Evolutionary conservation across 2,797 vertebrate species (phyloP), one percentile per base, ranked within the genome.

Genomic region (Artibeus lituratus): DNA sequence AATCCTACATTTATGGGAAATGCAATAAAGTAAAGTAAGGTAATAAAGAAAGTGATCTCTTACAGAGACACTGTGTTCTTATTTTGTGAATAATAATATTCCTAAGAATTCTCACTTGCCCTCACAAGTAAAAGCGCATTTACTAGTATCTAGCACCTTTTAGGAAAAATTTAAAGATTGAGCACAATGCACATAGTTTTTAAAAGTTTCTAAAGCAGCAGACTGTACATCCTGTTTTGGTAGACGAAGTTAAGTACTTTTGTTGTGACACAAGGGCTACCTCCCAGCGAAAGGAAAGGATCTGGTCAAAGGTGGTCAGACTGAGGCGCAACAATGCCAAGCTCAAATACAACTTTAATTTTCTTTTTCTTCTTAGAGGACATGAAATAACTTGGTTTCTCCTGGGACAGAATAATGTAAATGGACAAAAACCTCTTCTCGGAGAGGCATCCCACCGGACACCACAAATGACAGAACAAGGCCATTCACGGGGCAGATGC

Each of bases 1-100:
- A 98, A 96, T 97, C 84, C 62, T 95, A 96, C 95, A 88, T 91
- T 87, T 72, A 95, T 0, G 1, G n/a, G 97, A 89, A 94, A 95
- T 2, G 94, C 86, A 93, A 97, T 94, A 18, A 97, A 96, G 96
- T 87, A 16, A 7, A 18, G 51, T 21, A 6, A 53, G 19, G 7
- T 53, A 53, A 53, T 53, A 97, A 95, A 96, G 94, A 19, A 97
- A 96, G 96, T 87, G 14, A 7, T 93, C 96, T 94, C 44, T 92
- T 53, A 97, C 93, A 96, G 51, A 96, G 92, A 87, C 8, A 95
- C 51, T 83, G 73, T 90, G 3, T 90, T 96, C 21, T 22, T 12
- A 49, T 90, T 80, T 96, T 93, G 86, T 72, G 87, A 96, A 53
- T 94, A 83, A 67, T 88, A 84, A 86, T 86, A n/a, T 76, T 96